Base-by-base conservation (phyloP, 2,888 invertebrate species). In the Bursaphelenchus okinawaensis region DNA sequence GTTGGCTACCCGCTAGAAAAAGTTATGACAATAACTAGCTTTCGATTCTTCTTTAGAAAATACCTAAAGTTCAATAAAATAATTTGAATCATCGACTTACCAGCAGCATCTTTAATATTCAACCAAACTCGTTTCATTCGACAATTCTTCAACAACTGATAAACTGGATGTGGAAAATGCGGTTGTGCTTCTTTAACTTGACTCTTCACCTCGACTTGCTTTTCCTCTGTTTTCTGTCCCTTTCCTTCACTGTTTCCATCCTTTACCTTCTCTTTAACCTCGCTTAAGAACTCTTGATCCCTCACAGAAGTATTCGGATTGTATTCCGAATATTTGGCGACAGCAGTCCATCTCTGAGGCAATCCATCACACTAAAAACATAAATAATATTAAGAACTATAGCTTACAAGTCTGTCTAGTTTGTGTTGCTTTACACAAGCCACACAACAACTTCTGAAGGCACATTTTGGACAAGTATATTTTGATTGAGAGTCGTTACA, bases 381-480 rank as follows among this genome's bases (percentile, higher is more conserved):
- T 9, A n/a, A 19, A 56, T 7, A 60, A 23, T 16, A 40, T 40
- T 40, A 19, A 16, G 16, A 40, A 4, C 6, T 6, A 27, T 7
- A 52, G 40, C 68, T 64, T 23, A 75, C 78, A 16, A 71, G 56
- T 16, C 67, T 64, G 4, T 68, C 70, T 9, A 57, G 68, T 65
- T 80, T 80, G 66, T 80, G 80, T 23, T 68, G 56, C 56, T 75
- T 78, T 7, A 69, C 72, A 63, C 80, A 80, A 6, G 63, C 69
- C 0, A 80, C 62, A 4, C 76, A 78, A 60, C 80, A 80, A 6
- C 74, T 72, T 4, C 75, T 68, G 8, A 68, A 23, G 40, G 70
- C 68, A 63, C 80, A 80, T 58, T 75, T 69, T n/a, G 80, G 80
- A 26, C 80, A 80, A 61, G 74, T 68, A 60, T 71, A 71, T 29